Conservation (phyloP, 2,113 vertebrate species). For the Melospiza melodia region DNA sequence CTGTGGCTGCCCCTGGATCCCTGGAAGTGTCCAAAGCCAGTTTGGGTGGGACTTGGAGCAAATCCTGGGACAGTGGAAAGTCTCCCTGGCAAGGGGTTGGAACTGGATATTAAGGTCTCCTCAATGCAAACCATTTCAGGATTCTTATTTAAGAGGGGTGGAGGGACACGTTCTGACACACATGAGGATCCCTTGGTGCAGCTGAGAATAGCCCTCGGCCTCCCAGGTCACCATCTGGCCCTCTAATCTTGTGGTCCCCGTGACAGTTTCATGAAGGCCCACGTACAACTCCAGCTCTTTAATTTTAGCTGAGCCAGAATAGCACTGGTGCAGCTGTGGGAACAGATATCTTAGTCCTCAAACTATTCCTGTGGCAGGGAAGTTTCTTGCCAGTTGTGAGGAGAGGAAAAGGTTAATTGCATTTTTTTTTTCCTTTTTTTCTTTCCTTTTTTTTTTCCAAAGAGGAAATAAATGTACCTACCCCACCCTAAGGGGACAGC, state of each 20-base stretch:
- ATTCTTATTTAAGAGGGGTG: neutral
- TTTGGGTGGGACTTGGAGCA: fast-evolving
- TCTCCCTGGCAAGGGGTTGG: neutral
- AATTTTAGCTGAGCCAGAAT: constrained; percentile 33
- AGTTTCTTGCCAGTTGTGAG: neutral
- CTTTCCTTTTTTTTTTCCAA: too few relatives aligned
- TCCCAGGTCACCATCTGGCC: neutral
- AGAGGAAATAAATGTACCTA: constrained; percentile 39
- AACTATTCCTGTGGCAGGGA: neutral
- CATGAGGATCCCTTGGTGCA: neutral
- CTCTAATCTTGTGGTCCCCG: neutral
- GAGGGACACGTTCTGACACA: neutral
- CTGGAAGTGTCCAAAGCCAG: fast-evolving
- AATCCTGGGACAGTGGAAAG: fast-evolving
- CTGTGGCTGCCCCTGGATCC: neutral
- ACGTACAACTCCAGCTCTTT: neutral
- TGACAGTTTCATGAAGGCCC: neutral
- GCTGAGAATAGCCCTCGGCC: neutral
- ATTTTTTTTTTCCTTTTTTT: neutral
- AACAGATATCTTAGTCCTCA: neutral
- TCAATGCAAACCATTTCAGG: neutral
- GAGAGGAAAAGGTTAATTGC: neutral
- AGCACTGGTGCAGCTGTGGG: neutral
- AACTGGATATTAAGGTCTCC: neutral
- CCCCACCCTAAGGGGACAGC: constrained; percentile 37